phyloP scores from a whole-genome alignment of 2,113 vertebrate genomes.

The Dinomys branickii region DNA sequence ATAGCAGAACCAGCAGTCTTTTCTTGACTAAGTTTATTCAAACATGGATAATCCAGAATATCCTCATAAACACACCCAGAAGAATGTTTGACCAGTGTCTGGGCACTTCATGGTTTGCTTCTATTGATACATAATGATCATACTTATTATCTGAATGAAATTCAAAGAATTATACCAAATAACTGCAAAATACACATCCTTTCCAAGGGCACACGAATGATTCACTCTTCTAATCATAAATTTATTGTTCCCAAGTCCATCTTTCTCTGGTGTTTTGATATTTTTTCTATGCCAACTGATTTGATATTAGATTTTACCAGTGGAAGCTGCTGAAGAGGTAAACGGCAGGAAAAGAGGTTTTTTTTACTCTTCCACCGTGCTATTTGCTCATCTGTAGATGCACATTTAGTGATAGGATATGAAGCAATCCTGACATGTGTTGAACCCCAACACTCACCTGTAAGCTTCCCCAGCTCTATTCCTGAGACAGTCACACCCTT shows the following conservation, averaged over 20 bases:
- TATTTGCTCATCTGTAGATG: background rate
- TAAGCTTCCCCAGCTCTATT: background rate
- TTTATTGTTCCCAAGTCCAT: background rate
- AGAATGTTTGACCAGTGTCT: background rate
- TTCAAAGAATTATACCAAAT: background rate
- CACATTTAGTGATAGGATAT: background rate
- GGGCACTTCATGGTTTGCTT: background rate
- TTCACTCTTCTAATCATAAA: background rate
- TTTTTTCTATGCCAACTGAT: background rate
- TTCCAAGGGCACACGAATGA: background rate
- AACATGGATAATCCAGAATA: background rate
- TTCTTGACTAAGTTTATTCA: background rate
- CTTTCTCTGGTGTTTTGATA: background rate
- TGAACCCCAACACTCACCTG: background rate
- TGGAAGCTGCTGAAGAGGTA: background rate
- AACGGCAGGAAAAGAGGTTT: background rate
- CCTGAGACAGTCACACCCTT: background rate
- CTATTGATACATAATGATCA: background rate
- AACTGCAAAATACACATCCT: background rate
- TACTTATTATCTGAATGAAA: background rate
- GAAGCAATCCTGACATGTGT: too few species aligned
- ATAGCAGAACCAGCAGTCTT: background rate
- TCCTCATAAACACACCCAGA: background rate
- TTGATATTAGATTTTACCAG: background rate
- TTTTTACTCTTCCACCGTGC: background rate